Evolutionary conservation across 2,888 invertebrate genomes (phyloP), one percentile per base, ranked within the genome.

Genomic region (Auanema sp.): DNA sequence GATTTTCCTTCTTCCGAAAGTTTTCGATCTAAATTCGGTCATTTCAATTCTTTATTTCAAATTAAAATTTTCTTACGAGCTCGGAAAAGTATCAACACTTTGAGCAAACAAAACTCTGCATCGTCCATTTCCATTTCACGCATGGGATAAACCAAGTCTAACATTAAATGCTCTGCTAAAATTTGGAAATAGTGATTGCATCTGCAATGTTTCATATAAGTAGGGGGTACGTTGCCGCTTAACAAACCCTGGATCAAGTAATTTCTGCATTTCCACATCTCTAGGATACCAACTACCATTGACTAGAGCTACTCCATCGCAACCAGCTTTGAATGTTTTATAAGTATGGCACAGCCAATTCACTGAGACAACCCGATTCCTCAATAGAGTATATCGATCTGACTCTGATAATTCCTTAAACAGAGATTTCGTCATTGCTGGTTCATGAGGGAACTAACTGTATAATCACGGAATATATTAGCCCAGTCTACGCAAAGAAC

Each of bases 331-430:
- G 61, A 58, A 24, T 41, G 71, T 70, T 60, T 77, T 77, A 68
- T 75, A 77, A 4, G 77, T 76, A 62, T 77, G 77, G 54, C 73
- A 75, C 25, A 77, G 63, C 77, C 77, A 77, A 62, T 77, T 77
- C 16, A 77, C 76, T 10, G 76, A 77, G 4, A 77, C 76, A 6
- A 77, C 71, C 41, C 77, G 71, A 67, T 76, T 74, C 24, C 77
- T 53, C 0, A 77, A 66, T 23, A 76, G 60, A 6, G 71, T 75
- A 59, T 69, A 77, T 58, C 76, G 76, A 60, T 77, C 77, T 14
- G 60, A 33, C 1, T 59, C 64, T 16, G 74, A 66, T 3, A 77
- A 61, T 16, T 71, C 76, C 66, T 76, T 65, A 43, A 54, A 63
- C 25, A n/a, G 4, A 44, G 21, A 47, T 10, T 5, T 18, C 18